These are phyloP conservation scores for Zosterops lateralis DNA, from an alignment of 2,113 vertebrate genomes.

Conservation along the genomic window DNA sequence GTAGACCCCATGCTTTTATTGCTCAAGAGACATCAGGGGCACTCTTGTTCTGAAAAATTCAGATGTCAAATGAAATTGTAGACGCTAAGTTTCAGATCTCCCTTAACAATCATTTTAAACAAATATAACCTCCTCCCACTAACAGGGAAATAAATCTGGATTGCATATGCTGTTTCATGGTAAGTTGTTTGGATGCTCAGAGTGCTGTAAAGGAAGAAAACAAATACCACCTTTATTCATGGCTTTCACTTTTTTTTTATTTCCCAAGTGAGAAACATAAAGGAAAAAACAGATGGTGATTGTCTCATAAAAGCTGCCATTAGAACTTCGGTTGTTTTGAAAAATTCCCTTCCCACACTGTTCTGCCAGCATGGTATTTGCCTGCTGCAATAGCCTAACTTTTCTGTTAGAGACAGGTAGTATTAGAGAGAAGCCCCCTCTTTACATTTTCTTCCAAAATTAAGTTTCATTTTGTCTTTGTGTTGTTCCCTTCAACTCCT, in stretches of 20 bases:
- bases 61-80: slow-evolving; percentile 25
- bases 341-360: neutral
- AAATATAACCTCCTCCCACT: slow-evolving; percentile 32
- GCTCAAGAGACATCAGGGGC: slow-evolving; percentile 22
- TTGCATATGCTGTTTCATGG: slow-evolving; percentile 26
- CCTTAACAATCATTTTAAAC: slow-evolving; percentile 31
- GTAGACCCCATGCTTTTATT: slow-evolving; percentile 39
- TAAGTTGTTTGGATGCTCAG: slow-evolving; percentile 31
- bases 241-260: neutral
- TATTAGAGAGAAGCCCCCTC: neutral
- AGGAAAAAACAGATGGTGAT: neutral
- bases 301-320: slow-evolving; percentile 25
- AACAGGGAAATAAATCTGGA: slow-evolving; percentile 34
- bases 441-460: neutral
- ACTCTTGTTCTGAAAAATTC: slow-evolving; percentile 30
- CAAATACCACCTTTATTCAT: slow-evolving; percentile 22
- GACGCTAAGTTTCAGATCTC: slow-evolving; percentile 13
- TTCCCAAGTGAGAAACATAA: slow-evolving; percentile 23
- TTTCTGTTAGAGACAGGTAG: neutral
- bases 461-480: neutral
- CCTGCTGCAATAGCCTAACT: neutral
- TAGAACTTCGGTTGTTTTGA: neutral
- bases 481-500: neutral
- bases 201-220: slow-evolving; percentile 1
- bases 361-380: neutral